Evolutionary conservation across 1,140 invertebrate genomes (phyloP), one percentile per base, ranked within the genome.

Genomic region (Drosophila pachea): DNA sequence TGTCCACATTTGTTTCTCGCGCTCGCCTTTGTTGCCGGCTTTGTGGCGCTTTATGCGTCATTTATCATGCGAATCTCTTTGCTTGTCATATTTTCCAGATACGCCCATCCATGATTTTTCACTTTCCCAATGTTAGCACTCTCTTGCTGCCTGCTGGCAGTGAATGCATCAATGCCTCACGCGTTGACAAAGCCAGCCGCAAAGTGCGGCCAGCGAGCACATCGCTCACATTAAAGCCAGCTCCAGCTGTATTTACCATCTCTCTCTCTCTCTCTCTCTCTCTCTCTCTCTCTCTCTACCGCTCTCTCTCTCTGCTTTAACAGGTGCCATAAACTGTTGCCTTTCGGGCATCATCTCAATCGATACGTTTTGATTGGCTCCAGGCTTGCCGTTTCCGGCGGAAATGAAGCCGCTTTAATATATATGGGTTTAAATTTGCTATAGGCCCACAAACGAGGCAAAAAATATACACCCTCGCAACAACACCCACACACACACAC

Each of bases 41-140:
- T 77, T 74, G 62, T 86, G 74, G 69, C 81, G 45, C 50, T 67
- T 83, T 75, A 71, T 76, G 74, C 76, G 67, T 86, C 81, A 86
- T 86, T 86, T 86, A 86, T 86, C 81, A 86, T 72, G 68, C 33
- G 68, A 61, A 71, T 74, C 74, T 60, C 79, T 69, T 68, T 77
- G 48, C 61, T 62, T 86, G 81, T 86, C 81, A 86, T 72, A 77
- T 73, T 77, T 63, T 52, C 47, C 62, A 56, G 14, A 4, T 40
- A 32, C 43, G 42, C 22, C 48, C 68, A 66, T 7, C 63, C 58
- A 79, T 86, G 81, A 86, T 81, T 86, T 74, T 86, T 79, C 81
- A 86, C 78, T 77, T 72, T 73, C 48, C 22, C 65, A 69, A 64
- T 62, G 55, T 69, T 55, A 72, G 31, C 43, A 68, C 70, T 68